A percentile compares a stretch with the other conserved stretches of the same genome.
Conservation (phyloP, 2,797 vertebrate genomes). For the Naso thynnoides region DNA sequence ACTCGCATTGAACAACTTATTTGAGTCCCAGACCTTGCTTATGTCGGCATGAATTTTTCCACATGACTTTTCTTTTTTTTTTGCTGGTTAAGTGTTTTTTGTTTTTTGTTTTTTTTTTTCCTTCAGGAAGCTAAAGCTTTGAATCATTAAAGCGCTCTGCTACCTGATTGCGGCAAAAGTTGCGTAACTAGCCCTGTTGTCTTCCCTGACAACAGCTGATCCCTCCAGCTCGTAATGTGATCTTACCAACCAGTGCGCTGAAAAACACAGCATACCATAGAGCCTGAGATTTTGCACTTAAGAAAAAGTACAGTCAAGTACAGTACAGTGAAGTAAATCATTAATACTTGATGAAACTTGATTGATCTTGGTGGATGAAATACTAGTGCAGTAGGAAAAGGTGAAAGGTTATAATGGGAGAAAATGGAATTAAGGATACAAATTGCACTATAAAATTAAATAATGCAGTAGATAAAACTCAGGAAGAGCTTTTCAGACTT, state of each 20-base stretch:
- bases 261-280: conserved; percentile 1
- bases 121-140: conserved; percentile 36
- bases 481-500: too few species aligned
- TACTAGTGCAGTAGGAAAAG: background rate
- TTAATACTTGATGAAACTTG: conserved; percentile 3
- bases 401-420: background rate
- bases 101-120: conserved; percentile 33
- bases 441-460: background rate
- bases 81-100: conserved; percentile 32
- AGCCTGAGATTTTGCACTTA: background rate
- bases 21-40: conserved; percentile 19
- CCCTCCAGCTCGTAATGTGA: background rate
- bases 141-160: conserved; percentile 57
- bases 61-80: conserved; percentile 20
- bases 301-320: background rate
- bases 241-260: background rate
- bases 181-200: background rate
- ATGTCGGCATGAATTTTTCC: conserved; percentile 46
- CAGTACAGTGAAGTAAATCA: background rate
- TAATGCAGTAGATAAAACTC: background rate
- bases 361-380: background rate
- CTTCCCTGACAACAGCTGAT: background rate
- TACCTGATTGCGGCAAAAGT: conserved; percentile 20
- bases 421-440: too few species aligned
- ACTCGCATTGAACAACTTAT: conserved; percentile 15